Conservation (phyloP, 2,888 invertebrate species). For the Pyrocoelia pectoralis region DNA sequence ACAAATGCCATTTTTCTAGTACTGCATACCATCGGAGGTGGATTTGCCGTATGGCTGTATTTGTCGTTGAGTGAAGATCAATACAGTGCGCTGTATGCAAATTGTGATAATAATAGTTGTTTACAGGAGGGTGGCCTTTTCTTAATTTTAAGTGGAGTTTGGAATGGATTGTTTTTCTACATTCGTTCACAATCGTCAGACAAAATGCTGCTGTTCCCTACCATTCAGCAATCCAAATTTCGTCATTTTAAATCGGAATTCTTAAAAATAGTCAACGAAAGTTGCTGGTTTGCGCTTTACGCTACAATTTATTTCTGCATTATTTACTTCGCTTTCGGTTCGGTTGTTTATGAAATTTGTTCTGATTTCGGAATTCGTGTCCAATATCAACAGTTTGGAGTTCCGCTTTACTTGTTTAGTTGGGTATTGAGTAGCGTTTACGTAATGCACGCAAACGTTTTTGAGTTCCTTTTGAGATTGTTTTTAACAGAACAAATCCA, state of each 20-base stretch:
- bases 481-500: constrained; percentile 74
- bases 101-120: constrained; percentile 64
- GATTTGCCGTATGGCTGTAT: constrained; percentile 74
- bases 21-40: constrained; percentile 71
- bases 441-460: constrained; percentile 73
- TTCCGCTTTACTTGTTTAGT: constrained; percentile 64
- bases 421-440: constrained; percentile 77
- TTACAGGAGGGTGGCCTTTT: constrained; percentile 74
- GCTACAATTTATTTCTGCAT: constrained; percentile 70
- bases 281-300: constrained; percentile 67
- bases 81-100: constrained; percentile 64
- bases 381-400: constrained; percentile 63
- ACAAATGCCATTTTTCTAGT: constrained; percentile 66
- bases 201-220: constrained; percentile 70
- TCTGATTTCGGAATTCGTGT: constrained; percentile 63
- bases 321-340: constrained; percentile 70
- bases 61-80: constrained; percentile 69
- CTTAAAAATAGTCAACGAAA: constrained; percentile 65
- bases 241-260: constrained; percentile 70
- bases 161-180: constrained; percentile 72
- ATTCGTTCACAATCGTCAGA: constrained; percentile 65
- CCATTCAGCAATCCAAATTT: constrained; percentile 75
- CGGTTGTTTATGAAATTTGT: constrained; percentile 62
- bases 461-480: constrained; percentile 75
- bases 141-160: constrained; percentile 72